Evolutionary conservation across 2,113 vertebrate species (phyloP).

Genomic region (Mesocricetus auratus): DNA sequence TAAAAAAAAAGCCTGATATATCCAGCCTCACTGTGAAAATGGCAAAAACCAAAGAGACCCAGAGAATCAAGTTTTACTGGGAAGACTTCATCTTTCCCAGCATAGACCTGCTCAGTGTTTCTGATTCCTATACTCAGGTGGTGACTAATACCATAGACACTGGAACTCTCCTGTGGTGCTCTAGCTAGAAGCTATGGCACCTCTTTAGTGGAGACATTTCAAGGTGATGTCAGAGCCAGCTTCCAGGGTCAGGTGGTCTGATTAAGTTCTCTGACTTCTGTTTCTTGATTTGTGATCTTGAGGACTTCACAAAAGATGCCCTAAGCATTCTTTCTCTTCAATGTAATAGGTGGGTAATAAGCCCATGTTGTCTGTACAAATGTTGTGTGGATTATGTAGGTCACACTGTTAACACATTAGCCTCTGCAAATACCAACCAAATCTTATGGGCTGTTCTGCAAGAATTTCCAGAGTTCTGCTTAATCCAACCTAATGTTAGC

Average conservation of each 20-base stretch:
- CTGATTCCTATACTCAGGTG: neutral
- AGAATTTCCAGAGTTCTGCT: conserved; percentile 7
- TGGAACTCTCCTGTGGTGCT: neutral
- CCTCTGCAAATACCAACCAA: neutral
- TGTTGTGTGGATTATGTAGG: neutral
- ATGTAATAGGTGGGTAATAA: neutral
- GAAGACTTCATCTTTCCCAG: neutral
- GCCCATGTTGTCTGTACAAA: neutral
- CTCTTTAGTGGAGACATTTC: neutral
- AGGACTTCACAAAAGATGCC: neutral
- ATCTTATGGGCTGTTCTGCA: neutral
- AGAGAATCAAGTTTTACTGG: neutral
- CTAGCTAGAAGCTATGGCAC: neutral
- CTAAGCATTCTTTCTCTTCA: neutral
- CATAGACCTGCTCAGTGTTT: neutral
- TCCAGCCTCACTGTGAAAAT: neutral
- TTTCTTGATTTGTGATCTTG: neutral
- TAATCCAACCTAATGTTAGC: neutral
- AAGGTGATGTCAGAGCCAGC: neutral
- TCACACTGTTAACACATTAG: neutral
- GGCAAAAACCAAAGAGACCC: neutral
- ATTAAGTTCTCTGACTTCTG: neutral
- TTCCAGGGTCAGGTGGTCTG: neutral
- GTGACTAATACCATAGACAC: neutral
- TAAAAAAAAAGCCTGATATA: neutral